Evolutionary conservation across 1,140 invertebrate genomes (phyloP).

Genomic region (Bombus difficillimus): DNA sequence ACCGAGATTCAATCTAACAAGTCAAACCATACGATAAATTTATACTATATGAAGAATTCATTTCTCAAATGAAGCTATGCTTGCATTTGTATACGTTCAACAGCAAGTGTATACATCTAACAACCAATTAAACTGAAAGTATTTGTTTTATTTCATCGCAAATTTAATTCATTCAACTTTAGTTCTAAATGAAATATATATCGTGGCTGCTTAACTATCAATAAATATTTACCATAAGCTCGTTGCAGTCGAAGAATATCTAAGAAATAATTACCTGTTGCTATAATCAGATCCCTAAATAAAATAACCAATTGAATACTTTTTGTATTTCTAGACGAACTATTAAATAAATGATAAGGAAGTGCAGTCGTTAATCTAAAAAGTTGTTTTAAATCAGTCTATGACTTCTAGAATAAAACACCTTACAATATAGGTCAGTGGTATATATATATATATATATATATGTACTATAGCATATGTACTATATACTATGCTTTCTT

Average conservation of each 20-base stretch:
- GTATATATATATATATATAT: neutral
- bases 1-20: neutral
- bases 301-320: neutral
- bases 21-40: neutral
- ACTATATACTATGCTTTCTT: neutral
- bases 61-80: neutral
- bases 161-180: neutral
- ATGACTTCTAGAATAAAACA: constrained; percentile 31
- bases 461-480: no score
- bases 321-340: neutral
- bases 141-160: neutral
- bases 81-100: neutral
- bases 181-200: neutral
- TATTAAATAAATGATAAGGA: neutral
- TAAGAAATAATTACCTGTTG: neutral
- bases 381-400: constrained; percentile 6
- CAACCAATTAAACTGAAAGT: neutral
- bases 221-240: neutral
- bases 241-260: neutral
- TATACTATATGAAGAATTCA: neutral
- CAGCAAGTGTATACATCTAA: neutral
- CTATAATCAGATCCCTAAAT: neutral
- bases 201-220: neutral
- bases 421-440: constrained; percentile 31
- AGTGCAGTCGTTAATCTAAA: neutral